Percentiles rank a stretch among this genome's conserved stretches.
Evolutionary conservation across 2,888 invertebrate genomes (phyloP).

Genomic region (Meiosimyza platycephala): DNA sequence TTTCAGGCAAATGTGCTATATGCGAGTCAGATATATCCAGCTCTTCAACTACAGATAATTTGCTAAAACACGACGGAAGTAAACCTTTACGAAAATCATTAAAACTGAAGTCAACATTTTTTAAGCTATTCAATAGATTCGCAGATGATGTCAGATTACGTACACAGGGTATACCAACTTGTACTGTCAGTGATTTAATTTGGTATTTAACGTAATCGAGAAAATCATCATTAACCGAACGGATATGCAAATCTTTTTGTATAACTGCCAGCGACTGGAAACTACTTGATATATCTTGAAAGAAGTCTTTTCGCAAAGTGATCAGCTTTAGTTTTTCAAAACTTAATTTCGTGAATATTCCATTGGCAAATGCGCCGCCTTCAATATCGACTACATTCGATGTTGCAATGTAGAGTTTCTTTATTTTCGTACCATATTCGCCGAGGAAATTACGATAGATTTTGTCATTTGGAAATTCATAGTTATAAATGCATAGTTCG

Average conservation of each 20-base stretch:
- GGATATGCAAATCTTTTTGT: conserved; percentile 46
- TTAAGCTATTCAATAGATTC: conserved; percentile 50
- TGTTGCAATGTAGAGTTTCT: conserved; percentile 47
- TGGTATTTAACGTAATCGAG: conserved; percentile 52
- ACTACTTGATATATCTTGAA: conserved; percentile 42
- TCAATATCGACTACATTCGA: conserved; percentile 50
- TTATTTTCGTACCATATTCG: conserved; percentile 43
- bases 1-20: conserved; percentile 50
- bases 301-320: conserved; percentile 47
- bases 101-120: conserved; percentile 52
- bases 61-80: conserved; percentile 45
- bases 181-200: conserved; percentile 50
- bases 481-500: conserved; percentile 54
- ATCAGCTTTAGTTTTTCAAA: conserved; percentile 51
- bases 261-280: conserved; percentile 49
- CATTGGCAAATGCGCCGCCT: conserved; percentile 52
- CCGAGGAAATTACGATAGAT: conserved; percentile 54
- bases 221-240: conserved; percentile 47
- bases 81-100: conserved; percentile 52
- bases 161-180: conserved; percentile 49
- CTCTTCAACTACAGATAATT: conserved; percentile 53
- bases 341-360: conserved; percentile 47
- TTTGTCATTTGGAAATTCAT: conserved; percentile 47
- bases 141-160: conserved; percentile 51
- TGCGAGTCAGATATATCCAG: conserved; percentile 53